Conservation (phyloP, 2,888 invertebrate species). For the Drosophila paucipuncta region DNA sequence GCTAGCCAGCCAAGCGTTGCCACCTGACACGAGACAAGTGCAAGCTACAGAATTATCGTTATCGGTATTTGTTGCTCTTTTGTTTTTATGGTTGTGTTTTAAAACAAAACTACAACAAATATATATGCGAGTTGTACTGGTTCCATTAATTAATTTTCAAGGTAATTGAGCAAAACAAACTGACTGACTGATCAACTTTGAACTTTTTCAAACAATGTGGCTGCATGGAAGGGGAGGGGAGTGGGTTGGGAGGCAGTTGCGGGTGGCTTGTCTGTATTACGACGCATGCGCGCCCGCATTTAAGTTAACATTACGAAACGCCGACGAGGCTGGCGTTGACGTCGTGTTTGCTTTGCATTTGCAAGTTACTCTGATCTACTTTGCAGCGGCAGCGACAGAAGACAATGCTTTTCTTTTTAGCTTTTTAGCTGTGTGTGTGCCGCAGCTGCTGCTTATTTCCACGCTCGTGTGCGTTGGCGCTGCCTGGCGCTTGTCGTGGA, state of each 20-base stretch:
- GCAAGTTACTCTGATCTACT: conserved; percentile 70
- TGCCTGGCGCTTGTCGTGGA: conserved; percentile 76
- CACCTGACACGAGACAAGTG: conserved; percentile 39
- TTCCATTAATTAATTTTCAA: conserved; percentile 9
- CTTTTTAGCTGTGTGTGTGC: conserved; percentile 39
- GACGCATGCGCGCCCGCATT: conserved; percentile 65
- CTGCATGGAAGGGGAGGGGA: neutral
- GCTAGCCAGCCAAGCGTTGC: conserved; percentile 48
- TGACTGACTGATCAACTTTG: conserved; percentile 70
- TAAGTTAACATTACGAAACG: conserved; percentile 66
- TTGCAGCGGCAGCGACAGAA: conserved; percentile 48
- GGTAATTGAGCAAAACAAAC: conserved; percentile 18
- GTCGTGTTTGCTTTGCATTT: conserved; percentile 62
- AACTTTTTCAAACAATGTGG: conserved; percentile 58
- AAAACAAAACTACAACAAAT: neutral
- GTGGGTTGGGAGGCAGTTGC: neutral
- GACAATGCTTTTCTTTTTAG: conserved; percentile 78
- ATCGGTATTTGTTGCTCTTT: conserved; percentile 16
- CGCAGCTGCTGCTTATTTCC: conserved; percentile 49
- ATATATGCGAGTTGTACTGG: conserved; percentile 1
- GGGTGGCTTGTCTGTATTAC: conserved; percentile 46
- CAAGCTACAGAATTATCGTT: conserved; percentile 22
- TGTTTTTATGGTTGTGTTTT: neutral
- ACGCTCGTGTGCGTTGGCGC: conserved; percentile 70
- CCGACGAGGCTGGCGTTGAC: conserved; percentile 24